These are phyloP conservation scores for Drosophila percnosoma DNA, from an alignment of 2,888 invertebrate genomes.

Conservation along the genomic window DNA sequence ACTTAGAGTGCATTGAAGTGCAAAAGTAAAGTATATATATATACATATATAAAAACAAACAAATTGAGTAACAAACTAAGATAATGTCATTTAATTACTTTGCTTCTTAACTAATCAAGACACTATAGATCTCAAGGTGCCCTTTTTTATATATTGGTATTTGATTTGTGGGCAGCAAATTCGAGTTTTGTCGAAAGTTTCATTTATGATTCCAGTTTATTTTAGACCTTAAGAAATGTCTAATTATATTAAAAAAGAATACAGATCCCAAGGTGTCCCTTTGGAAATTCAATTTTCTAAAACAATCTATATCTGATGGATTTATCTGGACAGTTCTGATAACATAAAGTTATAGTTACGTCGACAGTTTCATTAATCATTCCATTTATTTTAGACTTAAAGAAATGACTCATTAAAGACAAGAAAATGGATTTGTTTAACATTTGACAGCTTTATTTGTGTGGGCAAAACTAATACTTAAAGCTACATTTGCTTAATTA, in stretches of 20 bases:
- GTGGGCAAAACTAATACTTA: constrained; percentile 36
- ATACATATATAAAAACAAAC: constrained; percentile 19
- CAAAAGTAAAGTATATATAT: constrained; percentile 63
- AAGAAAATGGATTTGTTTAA: constrained; percentile 1
- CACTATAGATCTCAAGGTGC: background rate
- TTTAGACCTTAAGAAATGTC: background rate
- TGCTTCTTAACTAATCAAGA: background rate
- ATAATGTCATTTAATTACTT: constrained; percentile 8
- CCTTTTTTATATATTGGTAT: background rate
- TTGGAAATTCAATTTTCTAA: background rate
- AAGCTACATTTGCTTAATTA: constrained; percentile 35
- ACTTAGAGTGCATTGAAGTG: constrained; percentile 69
- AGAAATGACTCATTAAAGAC: background rate
- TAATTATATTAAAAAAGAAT: background rate
- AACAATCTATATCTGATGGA: background rate
- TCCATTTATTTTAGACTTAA: background rate
- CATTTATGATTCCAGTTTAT: background rate
- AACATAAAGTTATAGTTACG: background rate
- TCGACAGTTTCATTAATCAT: background rate
- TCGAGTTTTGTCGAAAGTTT: background rate
- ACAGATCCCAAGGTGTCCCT: background rate
- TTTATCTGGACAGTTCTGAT: background rate
- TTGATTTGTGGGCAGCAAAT: background rate
- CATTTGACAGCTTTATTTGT: constrained; percentile 34
- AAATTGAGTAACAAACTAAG: constrained; percentile 10